Conservation (phyloP, 1,140 invertebrate species). For the Cydia fagiglandana region DNA sequence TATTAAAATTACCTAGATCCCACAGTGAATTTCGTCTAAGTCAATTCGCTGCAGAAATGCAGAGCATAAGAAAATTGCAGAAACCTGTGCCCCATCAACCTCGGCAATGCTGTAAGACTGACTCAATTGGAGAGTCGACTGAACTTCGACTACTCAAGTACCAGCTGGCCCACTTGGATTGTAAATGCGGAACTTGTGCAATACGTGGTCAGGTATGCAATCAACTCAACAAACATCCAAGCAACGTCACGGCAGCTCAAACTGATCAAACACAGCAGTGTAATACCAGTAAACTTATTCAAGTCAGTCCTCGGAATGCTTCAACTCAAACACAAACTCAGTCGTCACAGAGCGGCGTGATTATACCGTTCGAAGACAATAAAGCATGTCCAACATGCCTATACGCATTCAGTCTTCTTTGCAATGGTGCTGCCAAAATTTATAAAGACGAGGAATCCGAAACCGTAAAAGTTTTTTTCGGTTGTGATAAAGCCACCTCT, state of each 20-base stretch:
- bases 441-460: conserved; percentile 58
- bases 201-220: background rate
- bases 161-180: conserved; percentile 50
- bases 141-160: conserved; percentile 51
- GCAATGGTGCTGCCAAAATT: conserved; percentile 40
- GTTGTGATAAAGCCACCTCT: conserved; percentile 47
- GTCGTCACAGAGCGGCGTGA: background rate
- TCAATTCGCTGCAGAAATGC: background rate
- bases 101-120: background rate
- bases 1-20: background rate
- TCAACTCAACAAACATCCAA: background rate
- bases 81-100: background rate
- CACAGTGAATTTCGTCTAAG: background rate
- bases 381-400: conserved; percentile 54
- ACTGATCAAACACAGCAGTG: background rate
- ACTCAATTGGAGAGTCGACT: conserved; percentile 40
- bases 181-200: conserved; percentile 48
- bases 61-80: background rate
- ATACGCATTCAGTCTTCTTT: conserved; percentile 50
- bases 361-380: conserved; percentile 19
- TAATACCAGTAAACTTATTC: background rate
- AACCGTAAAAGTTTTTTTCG: conserved; percentile 42
- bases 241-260: background rate
- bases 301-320: background rate
- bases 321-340: background rate